phyloP scores from a whole-genome alignment of 2,797 vertebrate genomes.

The Crenichthys baileyi region DNA sequence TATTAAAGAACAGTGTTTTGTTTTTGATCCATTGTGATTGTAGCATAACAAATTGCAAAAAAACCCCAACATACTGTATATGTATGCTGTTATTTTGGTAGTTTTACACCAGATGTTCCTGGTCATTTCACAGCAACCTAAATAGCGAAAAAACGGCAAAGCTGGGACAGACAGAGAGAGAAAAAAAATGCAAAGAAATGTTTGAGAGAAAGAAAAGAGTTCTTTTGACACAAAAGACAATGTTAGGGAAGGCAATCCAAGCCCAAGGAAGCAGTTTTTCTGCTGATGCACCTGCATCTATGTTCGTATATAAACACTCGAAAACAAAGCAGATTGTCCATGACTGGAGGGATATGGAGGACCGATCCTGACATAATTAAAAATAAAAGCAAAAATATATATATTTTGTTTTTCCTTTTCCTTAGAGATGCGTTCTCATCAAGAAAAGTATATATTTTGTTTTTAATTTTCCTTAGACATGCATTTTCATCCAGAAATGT shows the following conservation, averaged over 20 bases:
- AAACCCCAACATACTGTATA: not conserved
- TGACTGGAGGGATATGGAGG: slow-evolving; percentile 32
- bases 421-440: too few relatives aligned
- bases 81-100: not conserved
- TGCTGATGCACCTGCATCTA: slow-evolving; percentile 29
- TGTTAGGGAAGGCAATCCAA: too few relatives aligned
- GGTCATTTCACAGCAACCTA: not conserved
- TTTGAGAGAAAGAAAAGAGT: slow-evolving; percentile 50
- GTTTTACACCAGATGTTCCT: not conserved
- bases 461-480: too few relatives aligned
- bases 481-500: too few relatives aligned
- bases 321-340: slow-evolving; percentile 38
- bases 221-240: too few relatives aligned
- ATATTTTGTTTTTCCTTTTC: too few relatives aligned
- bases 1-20: too few relatives aligned
- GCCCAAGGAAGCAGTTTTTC: too few relatives aligned
- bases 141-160: not conserved
- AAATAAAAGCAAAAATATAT: too few relatives aligned
- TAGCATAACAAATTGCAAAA: not conserved
- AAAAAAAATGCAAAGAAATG: slow-evolving; percentile 43
- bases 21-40: too few relatives aligned
- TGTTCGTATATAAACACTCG: slow-evolving; percentile 17
- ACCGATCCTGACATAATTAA: too few relatives aligned
- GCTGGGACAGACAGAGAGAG: slow-evolving; percentile 12
- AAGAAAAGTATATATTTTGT: too few relatives aligned